phyloP scores from a whole-genome alignment of 1,140 invertebrate species.

The Ylistrum balloti region DNA sequence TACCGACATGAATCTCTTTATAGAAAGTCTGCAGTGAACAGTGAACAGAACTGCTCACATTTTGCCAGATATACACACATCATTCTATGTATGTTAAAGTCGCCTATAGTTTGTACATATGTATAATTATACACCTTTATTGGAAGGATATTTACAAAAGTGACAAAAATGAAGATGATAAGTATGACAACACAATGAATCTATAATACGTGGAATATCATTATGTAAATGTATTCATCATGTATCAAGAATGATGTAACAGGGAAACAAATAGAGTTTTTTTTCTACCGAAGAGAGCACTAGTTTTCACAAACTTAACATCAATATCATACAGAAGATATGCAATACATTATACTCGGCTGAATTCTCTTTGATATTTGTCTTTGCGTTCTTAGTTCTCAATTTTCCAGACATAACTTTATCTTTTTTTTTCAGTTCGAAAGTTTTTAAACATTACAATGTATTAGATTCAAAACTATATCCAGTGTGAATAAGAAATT shows the following conservation, averaged over 20 bases:
- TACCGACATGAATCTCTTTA: neutral
- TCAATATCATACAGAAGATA: neutral
- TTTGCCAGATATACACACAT: neutral
- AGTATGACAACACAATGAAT: neutral
- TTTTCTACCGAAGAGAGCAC: neutral
- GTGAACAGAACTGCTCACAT: neutral
- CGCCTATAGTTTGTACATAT: neutral
- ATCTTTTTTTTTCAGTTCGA: neutral
- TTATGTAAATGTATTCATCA: too few relatives aligned
- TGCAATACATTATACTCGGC: neutral
- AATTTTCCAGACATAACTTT: neutral
- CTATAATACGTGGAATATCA: neutral
- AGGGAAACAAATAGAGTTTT: neutral
- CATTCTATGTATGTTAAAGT: neutral
- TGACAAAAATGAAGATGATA: neutral
- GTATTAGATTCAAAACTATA: neutral
- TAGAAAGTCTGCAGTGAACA: neutral
- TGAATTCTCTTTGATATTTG: neutral
- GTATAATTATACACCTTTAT: conserved; percentile 22
- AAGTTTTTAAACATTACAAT: neutral
- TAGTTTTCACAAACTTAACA: conserved; percentile 1
- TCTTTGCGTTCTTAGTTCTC: neutral
- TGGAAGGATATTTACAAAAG: conserved; percentile 19
- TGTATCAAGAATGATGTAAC: neutral
- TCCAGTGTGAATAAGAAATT: too few relatives aligned